These are phyloP conservation scores for Drosophila cardini DNA, from an alignment of 1,140 invertebrate genomes.

Conservation along the genomic window DNA sequence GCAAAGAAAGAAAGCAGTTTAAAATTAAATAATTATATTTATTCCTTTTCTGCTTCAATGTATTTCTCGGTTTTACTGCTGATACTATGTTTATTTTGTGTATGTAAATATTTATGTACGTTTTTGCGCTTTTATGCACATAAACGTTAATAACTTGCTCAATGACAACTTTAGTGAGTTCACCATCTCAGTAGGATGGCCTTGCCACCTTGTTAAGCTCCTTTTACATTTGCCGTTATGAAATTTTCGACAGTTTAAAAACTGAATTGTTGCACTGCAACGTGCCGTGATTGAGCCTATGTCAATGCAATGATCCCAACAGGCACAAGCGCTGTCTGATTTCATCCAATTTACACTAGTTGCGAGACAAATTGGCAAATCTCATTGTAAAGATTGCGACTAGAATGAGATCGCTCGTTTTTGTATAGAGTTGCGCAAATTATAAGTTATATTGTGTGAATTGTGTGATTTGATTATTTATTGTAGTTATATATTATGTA, in stretches of 20 bases:
- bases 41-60: too few relatives aligned
- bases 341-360: constrained; percentile 51
- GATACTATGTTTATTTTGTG: neutral
- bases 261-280: constrained; percentile 38
- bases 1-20: too few relatives aligned
- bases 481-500: constrained; percentile 8
- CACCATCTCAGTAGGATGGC: constrained; percentile 7
- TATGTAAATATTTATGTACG: neutral
- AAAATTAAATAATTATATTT: too few relatives aligned
- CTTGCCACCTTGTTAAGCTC: constrained; percentile 15
- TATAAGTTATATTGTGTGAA: constrained; percentile 31
- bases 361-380: constrained; percentile 52
- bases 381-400: constrained; percentile 29
- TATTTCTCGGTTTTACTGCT: too few relatives aligned
- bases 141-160: constrained; percentile 27
- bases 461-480: constrained; percentile 23
- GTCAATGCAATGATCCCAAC: neutral
- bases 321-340: constrained; percentile 19
- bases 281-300: constrained; percentile 25
- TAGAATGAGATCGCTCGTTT: constrained; percentile 30
- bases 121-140: neutral
- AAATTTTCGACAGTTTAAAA: constrained; percentile 25
- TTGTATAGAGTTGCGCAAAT: constrained; percentile 16
- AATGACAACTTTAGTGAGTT: constrained; percentile 6
- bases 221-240: constrained; percentile 3